Base-by-base conservation (phyloP, 2,797 vertebrate genomes). In the Pyrocephalus nanus region DNA sequence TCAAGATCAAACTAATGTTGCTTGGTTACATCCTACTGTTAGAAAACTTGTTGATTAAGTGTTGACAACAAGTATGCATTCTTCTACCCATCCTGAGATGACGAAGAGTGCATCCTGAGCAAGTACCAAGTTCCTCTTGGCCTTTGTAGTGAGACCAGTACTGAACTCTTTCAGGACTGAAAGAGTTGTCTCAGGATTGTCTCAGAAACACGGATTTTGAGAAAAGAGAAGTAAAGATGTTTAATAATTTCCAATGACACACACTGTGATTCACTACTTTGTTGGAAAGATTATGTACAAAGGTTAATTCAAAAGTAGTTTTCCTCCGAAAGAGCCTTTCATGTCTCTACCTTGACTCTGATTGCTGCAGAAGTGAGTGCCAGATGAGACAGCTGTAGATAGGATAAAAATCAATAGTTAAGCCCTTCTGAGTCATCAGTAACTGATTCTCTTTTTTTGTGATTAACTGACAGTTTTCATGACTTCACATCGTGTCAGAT, bases 261-360 rank as follows among this genome's bases (percentile, higher is more conserved):
- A 75, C 8, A 55, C 8, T 55, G 17, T 36, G 64, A 60, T 86
- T 90, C 54, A n/a, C 61, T 57, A 71, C n/a, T 54, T 60, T 83
- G 16, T 83, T 89, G 61, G 23, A 43, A 95, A 76, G 29, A n/a
- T 82, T 26, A 75, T 45, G 36, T 61, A 80, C 40, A 92, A 92
- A 88, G 38, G 38, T 88, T 89, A 89, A 84, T 79, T 58, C 30
- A 88, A 93, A 94, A 86, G 61, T 40, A 89, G 38, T 82, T 77
- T 84, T 73, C 47, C 64, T 74, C 27, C 1, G 8, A 61, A 62
- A 92, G 5, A 22, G 40, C 10, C 65, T 76, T 89, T 51, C 64
- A 86, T 71, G 30, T 42, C 66, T 94, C 64, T 94, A 50, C 27
- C 11, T 5, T 6, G 43, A 42, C 13, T 66, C 50, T n/a, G 66